Evolutionary conservation across 1,140 invertebrate species (phyloP), one percentile per base, ranked within the genome.

Genomic region (Bombus sibiricus): DNA sequence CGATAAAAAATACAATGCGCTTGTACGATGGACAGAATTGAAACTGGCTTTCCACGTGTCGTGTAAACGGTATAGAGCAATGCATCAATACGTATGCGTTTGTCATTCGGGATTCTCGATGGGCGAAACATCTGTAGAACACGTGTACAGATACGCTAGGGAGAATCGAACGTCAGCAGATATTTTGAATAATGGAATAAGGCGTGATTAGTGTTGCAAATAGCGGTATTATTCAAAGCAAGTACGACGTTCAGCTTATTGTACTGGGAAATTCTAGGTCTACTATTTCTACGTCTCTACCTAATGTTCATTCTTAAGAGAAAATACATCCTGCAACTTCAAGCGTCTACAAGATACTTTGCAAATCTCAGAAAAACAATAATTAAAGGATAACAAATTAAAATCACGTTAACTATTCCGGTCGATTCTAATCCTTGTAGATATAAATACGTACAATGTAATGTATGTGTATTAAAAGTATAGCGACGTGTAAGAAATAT

Each of bases 111-210:
- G 62, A 77, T 68, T 78, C 81, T 77, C 73, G 74, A 18, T 47
- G 64, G 64, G 64, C 74, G 74, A 83, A 77, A 83, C 81, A 83
- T 78, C 81, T 68, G 81, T 76, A 77, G 74, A 77, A 83, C 81
- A 77, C 64, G 47, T 83, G 81, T 83, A 77, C 73, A 15, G 28
- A 68, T 69, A 47, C 74, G 32, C 81, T 57, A 22, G 32, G 5
- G 81, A 66, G 81, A 69, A 83, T 83, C 81, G 74, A 83, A 83
- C 81, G 81, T 83, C 81, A 83, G 62, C 81, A 39, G 81, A 83
- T 83, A 83, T 66, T 83, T 83, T 66, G 81, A 83, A 78, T 83
- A 83, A 83, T 83, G 74, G 75, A 83, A 83, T 83, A 83, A 83
- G 81, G 81, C n/a, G 43, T 74, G 28, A 83, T 83, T 47, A 68